Base-by-base conservation (phyloP, 2,888 invertebrate species). In the Pseudococcus viburni region DNA sequence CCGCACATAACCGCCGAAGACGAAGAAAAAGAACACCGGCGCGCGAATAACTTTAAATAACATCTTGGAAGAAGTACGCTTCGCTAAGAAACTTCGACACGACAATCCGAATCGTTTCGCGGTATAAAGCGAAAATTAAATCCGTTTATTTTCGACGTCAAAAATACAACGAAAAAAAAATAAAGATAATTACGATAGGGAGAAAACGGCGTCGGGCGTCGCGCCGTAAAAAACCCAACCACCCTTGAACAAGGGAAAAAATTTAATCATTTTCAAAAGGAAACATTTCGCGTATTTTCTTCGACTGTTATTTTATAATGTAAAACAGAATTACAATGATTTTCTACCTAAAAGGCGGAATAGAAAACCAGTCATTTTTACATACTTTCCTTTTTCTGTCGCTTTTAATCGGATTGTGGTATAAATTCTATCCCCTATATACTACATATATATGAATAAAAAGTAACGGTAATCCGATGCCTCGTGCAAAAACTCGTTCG, bases 361-460 rank as follows among this genome's bases (percentile, higher is more conserved):
- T 80, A 17, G 42, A 33, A 42, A 42, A 80, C 42, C 39, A 42
- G 80, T 42, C 80, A 51, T 85, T 85, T 84, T 84, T 51, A 51
- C 26, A 51, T 84, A 26, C 33, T 84, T 51, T 55, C 84, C 33
- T 84, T 51, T 55, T 19, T 84, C 51, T 51, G 59, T 51, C 85
- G 39, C 39, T 39, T 55, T 85, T 85, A 85, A 85, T 85, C 85
- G 85, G 85, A 85, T 85, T 39, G 59, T 12, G 59, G 85, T 85
- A 39, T 84, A 84, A 26, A 84, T 84, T 84, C 51, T 85, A 85
- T 59, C 84, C 51, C 42, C 17, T 33, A 33, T 33, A 33, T 33
- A 33, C 26, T 1, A 33, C 26, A 33, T 33, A 33, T 80, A 80
- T 80, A 42, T n/a, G 39, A 39, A 39, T 80, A 42, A 80, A 80